These are phyloP conservation scores for Drosophila mimica DNA, from an alignment of 2,888 invertebrate species.

Conservation along the genomic window DNA sequence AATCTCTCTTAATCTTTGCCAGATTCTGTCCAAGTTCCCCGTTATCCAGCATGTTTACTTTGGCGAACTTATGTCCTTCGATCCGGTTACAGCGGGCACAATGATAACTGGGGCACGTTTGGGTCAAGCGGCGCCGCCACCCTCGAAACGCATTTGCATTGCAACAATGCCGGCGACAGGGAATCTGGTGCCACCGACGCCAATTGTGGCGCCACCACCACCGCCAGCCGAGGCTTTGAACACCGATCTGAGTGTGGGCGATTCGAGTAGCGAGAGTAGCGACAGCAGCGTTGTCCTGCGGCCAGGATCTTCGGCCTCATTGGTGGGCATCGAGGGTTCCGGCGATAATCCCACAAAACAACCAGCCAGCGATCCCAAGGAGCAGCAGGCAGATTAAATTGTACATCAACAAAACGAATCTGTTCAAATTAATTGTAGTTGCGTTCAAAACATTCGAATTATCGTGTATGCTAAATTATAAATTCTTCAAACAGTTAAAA, in stretches of 20 bases:
- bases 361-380: constrained; percentile 36
- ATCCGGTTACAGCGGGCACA: constrained; percentile 84
- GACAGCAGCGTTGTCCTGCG: constrained; percentile 69
- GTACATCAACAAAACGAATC: background rate
- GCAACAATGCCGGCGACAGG: constrained; percentile 25
- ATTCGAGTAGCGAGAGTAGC: constrained; percentile 74
- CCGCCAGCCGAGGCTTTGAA: constrained; percentile 49
- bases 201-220: constrained; percentile 34
- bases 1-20: constrained; percentile 35
- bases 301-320: constrained; percentile 50
- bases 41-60: constrained; percentile 97
- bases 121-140: constrained; percentile 76
- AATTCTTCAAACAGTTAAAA: constrained; percentile 14
- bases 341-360: constrained; percentile 57
- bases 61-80: constrained; percentile 93
- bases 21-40: constrained; percentile 95
- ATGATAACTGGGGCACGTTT: constrained; percentile 76
- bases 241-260: constrained; percentile 58
- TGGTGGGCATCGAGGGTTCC: constrained; percentile 44
- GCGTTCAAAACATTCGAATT: constrained; percentile 32
- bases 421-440: constrained; percentile 30
- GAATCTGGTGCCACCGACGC: constrained; percentile 46
- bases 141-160: constrained; percentile 73
- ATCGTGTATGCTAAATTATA: constrained; percentile 40
- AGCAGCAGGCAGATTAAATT: constrained; percentile 35